Evolutionary conservation across 2,888 invertebrate species (phyloP), one percentile per base, ranked within the genome.

Genomic region (Odontocolon sp.): DNA sequence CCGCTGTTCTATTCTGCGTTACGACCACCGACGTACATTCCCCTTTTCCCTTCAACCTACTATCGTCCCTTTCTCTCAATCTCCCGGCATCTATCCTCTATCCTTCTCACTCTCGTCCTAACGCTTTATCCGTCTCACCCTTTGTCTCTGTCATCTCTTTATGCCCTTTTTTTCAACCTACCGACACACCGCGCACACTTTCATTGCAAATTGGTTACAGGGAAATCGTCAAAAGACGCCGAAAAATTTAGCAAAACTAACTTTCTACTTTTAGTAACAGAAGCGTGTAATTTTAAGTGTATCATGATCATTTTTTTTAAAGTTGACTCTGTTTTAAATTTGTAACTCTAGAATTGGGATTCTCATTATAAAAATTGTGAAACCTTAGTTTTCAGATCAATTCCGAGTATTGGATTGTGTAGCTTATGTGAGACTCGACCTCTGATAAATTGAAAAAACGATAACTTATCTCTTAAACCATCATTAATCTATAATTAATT

Each of bases 1-100:
- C 76, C 79, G 70, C 77, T 78, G 78, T 82, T 82, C 81, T 81
- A 81, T 83, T 83, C 81, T 78, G 66, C 75, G 83, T 85, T 85
- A 84, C 81, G 80, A 74, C 64, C 66, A 56, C 66, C 66, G 38
- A 72, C 68, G 50, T 63, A 72, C 9, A 67, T 14, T 50, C 42
- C 21, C 18, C 33, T n/a, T n/a, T n/a, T n/a, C n/a, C n/a, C n/a
- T n/a, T n/a, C n/a, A n/a, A n/a, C n/a, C n/a, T 59, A 42, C 42
- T 54, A 40, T 21, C 28, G n/a, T 18, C 26, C 33, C 11, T 52
- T 31, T 11, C 33, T 52, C 28, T 16, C 47, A 11, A 54, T 6
- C 57, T 47, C 72, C n/a, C n/a, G n/a, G n/a, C n/a, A n/a, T 47
- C 47, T 66, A 57, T 63, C 26, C 50, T 28, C 52, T 16, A 69